Percentiles rank a stretch among this genome's conserved stretches.
Conservation (phyloP, 1,140 invertebrate species). For the Scaptomyza graminum region DNA sequence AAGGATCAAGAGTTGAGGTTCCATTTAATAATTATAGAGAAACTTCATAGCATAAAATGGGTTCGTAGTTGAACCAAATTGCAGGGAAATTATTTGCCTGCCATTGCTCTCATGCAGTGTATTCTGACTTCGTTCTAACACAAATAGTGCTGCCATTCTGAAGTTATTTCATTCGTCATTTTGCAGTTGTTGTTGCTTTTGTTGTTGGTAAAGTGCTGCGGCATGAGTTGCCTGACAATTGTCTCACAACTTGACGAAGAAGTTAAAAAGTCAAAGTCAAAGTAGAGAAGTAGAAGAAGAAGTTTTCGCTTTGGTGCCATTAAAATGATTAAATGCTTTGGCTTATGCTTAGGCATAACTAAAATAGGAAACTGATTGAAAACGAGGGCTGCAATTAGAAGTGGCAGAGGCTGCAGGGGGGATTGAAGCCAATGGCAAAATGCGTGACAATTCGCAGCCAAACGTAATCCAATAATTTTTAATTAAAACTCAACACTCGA, state of each 20-base stretch:
- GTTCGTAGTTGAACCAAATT: no score
- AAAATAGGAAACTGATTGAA: constrained; percentile 48
- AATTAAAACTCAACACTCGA: constrained; percentile 82
- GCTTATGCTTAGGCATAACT: constrained; percentile 83
- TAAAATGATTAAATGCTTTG: constrained; percentile 83
- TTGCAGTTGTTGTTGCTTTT: constrained; percentile 8
- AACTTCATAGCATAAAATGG: no score
- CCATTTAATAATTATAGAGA: no score
- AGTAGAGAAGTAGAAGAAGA: background rate
- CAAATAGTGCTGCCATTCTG: background rate
- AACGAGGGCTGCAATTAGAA: background rate
- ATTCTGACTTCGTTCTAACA: background rate
- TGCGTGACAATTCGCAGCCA: constrained; percentile 51
- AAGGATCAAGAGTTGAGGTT: no score
- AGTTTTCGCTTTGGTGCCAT: constrained; percentile 61
- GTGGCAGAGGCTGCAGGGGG: background rate
- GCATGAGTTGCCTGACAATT: constrained; percentile 38
- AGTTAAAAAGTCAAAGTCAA: background rate
- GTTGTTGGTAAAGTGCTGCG: constrained; percentile 15
- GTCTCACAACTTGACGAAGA: background rate
- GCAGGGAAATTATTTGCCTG: no score
- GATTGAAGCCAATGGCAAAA: constrained; percentile 42
- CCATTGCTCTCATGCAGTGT: background rate
- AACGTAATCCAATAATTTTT: constrained; percentile 82
- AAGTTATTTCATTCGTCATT: constrained; percentile 3